Percentiles rank a stretch among this genome's conserved stretches.
Evolutionary conservation across 92 coral and sea anemone species (phyloP).

Genomic region (Actinernus sp.): DNA sequence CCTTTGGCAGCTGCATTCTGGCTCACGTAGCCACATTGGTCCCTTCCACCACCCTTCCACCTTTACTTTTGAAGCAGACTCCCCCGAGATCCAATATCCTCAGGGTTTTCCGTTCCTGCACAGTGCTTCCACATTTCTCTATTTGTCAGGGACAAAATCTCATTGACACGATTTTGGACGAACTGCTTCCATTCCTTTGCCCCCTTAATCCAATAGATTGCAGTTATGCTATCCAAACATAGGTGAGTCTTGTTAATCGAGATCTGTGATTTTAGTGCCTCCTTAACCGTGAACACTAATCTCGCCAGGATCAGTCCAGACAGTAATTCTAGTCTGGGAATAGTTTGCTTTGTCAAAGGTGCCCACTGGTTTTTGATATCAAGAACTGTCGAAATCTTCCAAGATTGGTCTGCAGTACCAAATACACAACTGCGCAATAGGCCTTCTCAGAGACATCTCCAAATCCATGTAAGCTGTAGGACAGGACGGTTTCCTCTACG

Average conservation of each 20-base stretch:
- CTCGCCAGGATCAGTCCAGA: conserved; percentile 16
- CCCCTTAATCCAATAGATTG: conserved; percentile 13
- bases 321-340: too few species aligned
- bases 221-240: conserved; percentile 8
- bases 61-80: too few species aligned
- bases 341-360: conserved; percentile 7
- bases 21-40: too few species aligned
- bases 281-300: conserved; percentile 2
- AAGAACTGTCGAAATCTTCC: not conserved
- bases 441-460: conserved; percentile 16
- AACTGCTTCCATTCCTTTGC: conserved; percentile 15
- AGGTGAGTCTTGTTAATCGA: conserved; percentile 1
- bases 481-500: conserved; percentile 2
- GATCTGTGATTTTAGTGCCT: conserved; percentile 2
- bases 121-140: conserved; percentile 10
- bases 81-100: conserved; percentile 10
- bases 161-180: conserved; percentile 10
- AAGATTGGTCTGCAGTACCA: conserved; percentile 2
- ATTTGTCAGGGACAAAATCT: conserved; percentile 6
- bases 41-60: too few species aligned
- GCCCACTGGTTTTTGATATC: conserved; percentile 10
- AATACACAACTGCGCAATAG: conserved; percentile 6
- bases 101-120: conserved; percentile 7
- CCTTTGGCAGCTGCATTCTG: too few species aligned
- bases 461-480: conserved; percentile 13